phyloP scores from a whole-genome alignment of 2,113 vertebrate genomes.

The Nettapus auritus region DNA sequence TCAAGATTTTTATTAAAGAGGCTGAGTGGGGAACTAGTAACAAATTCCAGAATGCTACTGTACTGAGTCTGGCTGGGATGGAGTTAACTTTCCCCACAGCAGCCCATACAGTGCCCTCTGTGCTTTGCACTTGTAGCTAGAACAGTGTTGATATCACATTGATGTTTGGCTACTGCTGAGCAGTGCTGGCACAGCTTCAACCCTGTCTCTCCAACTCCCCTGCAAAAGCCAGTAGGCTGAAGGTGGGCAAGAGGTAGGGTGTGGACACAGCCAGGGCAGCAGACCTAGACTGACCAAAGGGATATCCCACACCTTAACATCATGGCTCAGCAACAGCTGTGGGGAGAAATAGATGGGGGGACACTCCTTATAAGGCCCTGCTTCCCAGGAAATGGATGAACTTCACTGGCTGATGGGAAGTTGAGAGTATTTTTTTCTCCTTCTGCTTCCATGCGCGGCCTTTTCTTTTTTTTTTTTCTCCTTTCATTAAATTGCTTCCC shows the following conservation, averaged over 20 bases:
- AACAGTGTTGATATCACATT: neutral
- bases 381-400: neutral
- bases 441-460: neutral
- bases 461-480: neutral
- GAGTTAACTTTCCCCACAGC: neutral
- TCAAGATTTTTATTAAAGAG: neutral
- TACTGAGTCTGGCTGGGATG: rapidly evolving
- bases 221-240: no score
- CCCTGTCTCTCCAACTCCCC: neutral
- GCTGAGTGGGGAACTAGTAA: neutral
- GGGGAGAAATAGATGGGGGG: rapidly evolving
- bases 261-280: neutral
- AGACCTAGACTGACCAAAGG: neutral
- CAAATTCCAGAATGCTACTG: neutral
- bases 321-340: neutral
- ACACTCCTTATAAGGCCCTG: neutral
- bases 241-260: neutral
- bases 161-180: neutral
- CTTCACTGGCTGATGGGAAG: neutral
- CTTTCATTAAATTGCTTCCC: neutral
- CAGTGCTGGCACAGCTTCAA: no score
- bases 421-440: neutral
- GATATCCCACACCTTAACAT: neutral
- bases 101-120: neutral
- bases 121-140: neutral